Conservation (phyloP, 1,140 invertebrate genomes). For the Drosophila kanapiae region DNA sequence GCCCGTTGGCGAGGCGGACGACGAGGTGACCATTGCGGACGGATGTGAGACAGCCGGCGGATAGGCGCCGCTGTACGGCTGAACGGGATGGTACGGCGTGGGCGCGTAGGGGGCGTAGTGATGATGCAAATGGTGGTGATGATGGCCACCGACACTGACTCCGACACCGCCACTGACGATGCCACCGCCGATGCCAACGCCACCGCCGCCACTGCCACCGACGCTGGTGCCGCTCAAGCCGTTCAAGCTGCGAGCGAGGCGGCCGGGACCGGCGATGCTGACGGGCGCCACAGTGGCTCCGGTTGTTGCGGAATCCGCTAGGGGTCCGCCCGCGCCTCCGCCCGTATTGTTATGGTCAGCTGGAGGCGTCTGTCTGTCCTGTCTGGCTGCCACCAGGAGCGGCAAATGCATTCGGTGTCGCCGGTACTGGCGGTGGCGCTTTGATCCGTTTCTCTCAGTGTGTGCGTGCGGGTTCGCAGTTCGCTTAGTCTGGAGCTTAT, state of each 20-base stretch:
- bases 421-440: conserved; percentile 14
- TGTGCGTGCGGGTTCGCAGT: conserved; percentile 24
- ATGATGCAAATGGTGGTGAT: conserved; percentile 39
- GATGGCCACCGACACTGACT: conserved; percentile 39
- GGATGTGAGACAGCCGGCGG: conserved; percentile 30
- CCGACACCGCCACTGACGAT: conserved; percentile 26
- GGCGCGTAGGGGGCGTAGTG: conserved; percentile 41
- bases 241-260: conserved; percentile 44
- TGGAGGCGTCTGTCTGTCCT: conserved; percentile 33
- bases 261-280: conserved; percentile 54
- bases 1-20: conserved; percentile 69
- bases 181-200: conserved; percentile 20
- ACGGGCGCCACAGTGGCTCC: conserved; percentile 52
- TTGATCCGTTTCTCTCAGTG: conserved; percentile 37
- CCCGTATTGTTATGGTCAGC: conserved; percentile 35
- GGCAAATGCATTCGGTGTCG: conserved; percentile 71
- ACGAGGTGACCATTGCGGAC: conserved; percentile 65
- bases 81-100: conserved; percentile 22
- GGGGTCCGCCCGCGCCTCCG: conserved; percentile 11
- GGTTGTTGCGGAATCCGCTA: conserved; percentile 2
- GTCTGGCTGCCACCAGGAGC: conserved; percentile 55
- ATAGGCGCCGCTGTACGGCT: conserved; percentile 17
- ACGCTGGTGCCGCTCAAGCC: conserved; percentile 29
- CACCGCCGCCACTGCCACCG: conserved; percentile 33
- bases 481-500: conserved; percentile 17